A percentile compares a stretch with the other conserved stretches of the same genome.
These are phyloP conservation scores for Myotis vivesi DNA, from an alignment of 2,797 vertebrate genomes.

Conservation along the genomic window DNA sequence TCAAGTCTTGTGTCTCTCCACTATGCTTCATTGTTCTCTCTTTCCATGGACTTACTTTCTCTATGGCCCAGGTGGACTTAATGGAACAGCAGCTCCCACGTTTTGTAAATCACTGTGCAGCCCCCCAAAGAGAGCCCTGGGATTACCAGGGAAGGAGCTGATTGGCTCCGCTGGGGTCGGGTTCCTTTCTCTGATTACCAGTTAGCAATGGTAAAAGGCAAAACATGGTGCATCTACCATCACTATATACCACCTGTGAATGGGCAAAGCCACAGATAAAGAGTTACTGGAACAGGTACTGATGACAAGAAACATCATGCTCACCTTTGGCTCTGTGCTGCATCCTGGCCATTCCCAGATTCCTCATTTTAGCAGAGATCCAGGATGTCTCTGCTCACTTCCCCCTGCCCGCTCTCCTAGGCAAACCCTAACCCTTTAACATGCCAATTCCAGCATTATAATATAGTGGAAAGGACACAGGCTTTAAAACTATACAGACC, in stretches of 20 bases:
- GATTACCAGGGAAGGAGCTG: neutral
- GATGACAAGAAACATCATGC: neutral
- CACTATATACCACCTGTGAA: too few relatives aligned
- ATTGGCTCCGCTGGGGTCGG: neutral
- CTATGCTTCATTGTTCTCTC: neutral
- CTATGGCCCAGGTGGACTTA: neutral
- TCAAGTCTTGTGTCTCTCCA: neutral
- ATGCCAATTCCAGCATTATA: neutral
- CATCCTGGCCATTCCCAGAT: neutral
- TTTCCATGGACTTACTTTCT: neutral
- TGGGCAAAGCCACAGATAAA: neutral
- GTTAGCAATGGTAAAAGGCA: neutral
- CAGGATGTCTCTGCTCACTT: neutral
- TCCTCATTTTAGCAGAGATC: neutral
- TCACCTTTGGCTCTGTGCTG: neutral
- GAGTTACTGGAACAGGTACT: neutral
- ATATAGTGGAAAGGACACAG: neutral
- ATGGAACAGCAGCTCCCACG: neutral
- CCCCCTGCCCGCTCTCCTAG: accelerated
- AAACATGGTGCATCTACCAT: neutral
- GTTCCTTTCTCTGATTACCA: neutral
- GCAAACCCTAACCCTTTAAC: neutral
- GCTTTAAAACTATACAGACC: neutral
- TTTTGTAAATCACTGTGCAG: neutral
- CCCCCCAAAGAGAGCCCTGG: neutral